A percentile compares a stretch with the other conserved stretches of the same genome.
phyloP scores from a whole-genome alignment of 2,113 vertebrate genomes.

The Hylia prasina region DNA sequence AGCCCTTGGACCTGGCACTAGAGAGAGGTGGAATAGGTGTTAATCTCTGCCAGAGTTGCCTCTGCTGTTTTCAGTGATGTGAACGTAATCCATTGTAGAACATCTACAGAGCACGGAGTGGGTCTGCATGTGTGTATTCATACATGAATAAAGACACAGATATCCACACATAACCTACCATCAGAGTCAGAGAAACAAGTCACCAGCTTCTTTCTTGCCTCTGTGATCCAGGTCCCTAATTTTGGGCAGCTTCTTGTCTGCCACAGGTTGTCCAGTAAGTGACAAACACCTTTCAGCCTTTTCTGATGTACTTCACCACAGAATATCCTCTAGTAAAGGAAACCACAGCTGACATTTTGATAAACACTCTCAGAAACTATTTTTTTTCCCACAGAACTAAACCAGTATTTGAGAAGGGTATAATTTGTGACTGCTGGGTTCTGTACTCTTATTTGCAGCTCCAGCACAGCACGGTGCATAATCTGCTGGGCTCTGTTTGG shows the following conservation, averaged over 20 bases:
- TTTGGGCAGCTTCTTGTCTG: neutral
- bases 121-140: neutral
- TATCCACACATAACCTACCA: neutral
- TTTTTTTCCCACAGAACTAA: neutral
- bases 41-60: neutral
- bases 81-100: neutral
- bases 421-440: neutral
- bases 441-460: neutral
- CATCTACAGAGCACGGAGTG: neutral
- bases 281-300: neutral
- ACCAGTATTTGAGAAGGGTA: neutral
- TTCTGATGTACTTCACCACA: neutral
- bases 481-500: neutral
- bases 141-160: neutral
- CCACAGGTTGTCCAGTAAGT: neutral
- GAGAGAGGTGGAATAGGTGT: neutral
- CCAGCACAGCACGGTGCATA: neutral
- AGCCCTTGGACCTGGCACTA: neutral
- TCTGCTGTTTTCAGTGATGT: neutral
- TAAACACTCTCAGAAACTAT: neutral
- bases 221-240: neutral
- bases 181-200: neutral
- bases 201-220: neutral
- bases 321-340: neutral
- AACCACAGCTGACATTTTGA: neutral